Conservation (phyloP, 1,140 invertebrate species). For the Drosophila obscura region DNA sequence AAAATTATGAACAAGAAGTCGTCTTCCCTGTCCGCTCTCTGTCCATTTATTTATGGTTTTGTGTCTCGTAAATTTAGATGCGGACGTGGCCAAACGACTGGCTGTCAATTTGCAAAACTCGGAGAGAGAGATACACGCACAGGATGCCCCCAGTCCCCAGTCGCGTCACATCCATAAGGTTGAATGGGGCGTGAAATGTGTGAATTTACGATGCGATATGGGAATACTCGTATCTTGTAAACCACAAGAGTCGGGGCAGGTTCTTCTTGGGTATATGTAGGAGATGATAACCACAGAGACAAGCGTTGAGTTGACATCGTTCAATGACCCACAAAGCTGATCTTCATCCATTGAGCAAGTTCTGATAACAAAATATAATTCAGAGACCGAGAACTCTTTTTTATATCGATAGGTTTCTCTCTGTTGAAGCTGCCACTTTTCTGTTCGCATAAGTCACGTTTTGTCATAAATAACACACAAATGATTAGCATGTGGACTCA, state of each 20-base stretch:
- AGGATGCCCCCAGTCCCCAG: constrained; percentile 46
- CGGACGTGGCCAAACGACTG: constrained; percentile 60
- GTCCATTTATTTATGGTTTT: constrained; percentile 57
- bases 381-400: no score
- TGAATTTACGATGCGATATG: constrained; percentile 67
- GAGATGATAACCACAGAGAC: constrained; percentile 17
- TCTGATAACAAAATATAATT: constrained; percentile 24
- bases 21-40: no score
- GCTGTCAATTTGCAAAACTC: constrained; percentile 64
- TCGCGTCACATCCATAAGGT: constrained; percentile 13
- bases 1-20: constrained; percentile 59
- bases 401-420: background rate
- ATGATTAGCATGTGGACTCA: constrained; percentile 59
- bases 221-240: constrained; percentile 12
- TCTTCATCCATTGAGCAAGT: constrained; percentile 20
- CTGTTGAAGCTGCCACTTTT: constrained; percentile 2
- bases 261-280: background rate
- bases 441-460: constrained; percentile 60
- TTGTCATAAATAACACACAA: constrained; percentile 56
- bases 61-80: constrained; percentile 66
- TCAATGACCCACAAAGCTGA: constrained; percentile 61
- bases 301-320: constrained; percentile 45
- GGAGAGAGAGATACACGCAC: constrained; percentile 28
- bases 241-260: constrained; percentile 26
- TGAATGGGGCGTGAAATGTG: constrained; percentile 75